A percentile compares a stretch with the other conserved stretches of the same genome.
phyloP scores from a whole-genome alignment of 1,140 invertebrate species.

The Sitophilus oryzae region DNA sequence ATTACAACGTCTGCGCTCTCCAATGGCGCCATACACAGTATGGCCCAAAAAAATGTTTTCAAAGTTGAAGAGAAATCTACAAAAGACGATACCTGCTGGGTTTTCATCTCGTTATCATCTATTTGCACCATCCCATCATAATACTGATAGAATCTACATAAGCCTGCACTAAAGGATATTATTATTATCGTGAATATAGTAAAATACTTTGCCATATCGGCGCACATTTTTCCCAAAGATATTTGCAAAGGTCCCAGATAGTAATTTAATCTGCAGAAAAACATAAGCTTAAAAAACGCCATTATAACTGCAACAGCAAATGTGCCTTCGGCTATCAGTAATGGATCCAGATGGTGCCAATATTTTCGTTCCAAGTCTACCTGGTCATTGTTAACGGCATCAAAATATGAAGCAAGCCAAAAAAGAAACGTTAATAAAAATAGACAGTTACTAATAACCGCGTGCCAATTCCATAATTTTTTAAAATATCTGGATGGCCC shows the following conservation, averaged over 20 bases:
- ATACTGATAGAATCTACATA: slow-evolving; percentile 51
- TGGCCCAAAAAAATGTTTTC: slow-evolving; percentile 69
- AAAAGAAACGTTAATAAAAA: slow-evolving; percentile 49
- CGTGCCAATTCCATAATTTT: slow-evolving; percentile 50
- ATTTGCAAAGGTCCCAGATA: slow-evolving; percentile 57
- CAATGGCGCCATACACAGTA: slow-evolving; percentile 65
- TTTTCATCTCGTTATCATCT: slow-evolving; percentile 47
- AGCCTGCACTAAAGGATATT: slow-evolving; percentile 49
- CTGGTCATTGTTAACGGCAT: slow-evolving; percentile 44
- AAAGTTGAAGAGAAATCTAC: slow-evolving; percentile 53
- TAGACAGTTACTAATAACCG: slow-evolving; percentile 45
- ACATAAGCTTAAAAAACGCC: slow-evolving; percentile 55
- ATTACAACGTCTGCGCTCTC: slow-evolving; percentile 59
- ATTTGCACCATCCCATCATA: slow-evolving; percentile 56
- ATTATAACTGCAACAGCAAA: slow-evolving; percentile 69
- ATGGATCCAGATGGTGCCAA: slow-evolving; percentile 65
- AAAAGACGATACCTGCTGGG: slow-evolving; percentile 50
- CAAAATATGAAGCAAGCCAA: slow-evolving; percentile 48
- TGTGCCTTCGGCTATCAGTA: slow-evolving; percentile 64
- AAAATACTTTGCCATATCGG: slow-evolving; percentile 52
- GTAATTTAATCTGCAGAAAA: slow-evolving; percentile 53
- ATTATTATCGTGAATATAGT: slow-evolving; percentile 52
- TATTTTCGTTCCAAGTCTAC: slow-evolving; percentile 54
- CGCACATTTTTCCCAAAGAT: slow-evolving; percentile 55
- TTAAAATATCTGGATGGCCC: slow-evolving; percentile 49